phyloP scores from a whole-genome alignment of 2,888 invertebrate genomes.

The Hyalella azteca region DNA sequence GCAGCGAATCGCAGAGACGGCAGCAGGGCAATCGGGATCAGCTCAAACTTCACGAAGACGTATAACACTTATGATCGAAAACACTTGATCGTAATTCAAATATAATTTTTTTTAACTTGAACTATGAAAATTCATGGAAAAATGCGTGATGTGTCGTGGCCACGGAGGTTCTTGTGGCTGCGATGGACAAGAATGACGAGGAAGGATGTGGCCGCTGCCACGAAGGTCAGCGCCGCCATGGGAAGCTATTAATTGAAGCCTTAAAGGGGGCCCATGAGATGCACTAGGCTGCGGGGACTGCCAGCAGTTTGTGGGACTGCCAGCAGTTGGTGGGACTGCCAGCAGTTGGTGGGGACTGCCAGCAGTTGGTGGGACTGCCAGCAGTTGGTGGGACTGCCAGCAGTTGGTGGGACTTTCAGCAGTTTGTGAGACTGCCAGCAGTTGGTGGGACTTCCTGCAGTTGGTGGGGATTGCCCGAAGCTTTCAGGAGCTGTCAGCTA shows the following conservation, averaged over 20 bases:
- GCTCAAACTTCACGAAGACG: too few species aligned
- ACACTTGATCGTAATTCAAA: too few species aligned
- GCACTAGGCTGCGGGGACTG: background rate
- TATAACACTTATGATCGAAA: too few species aligned
- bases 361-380: background rate
- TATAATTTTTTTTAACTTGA: too few species aligned
- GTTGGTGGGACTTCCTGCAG: background rate
- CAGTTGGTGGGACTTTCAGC: background rate
- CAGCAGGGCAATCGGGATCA: too few species aligned
- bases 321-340: background rate
- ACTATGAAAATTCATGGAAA: too few species aligned
- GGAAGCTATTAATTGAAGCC: background rate
- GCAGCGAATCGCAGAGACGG: too few species aligned
- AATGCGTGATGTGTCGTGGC: too few species aligned
- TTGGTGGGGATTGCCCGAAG: background rate
- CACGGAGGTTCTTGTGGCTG: background rate
- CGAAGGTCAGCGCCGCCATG: background rate
- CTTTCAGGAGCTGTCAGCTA: too few species aligned
- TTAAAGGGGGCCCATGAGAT: background rate
- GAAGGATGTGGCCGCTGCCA: background rate
- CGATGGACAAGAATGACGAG: background rate
- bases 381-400: background rate
- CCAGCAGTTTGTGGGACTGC: background rate
- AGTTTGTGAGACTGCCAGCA: background rate
- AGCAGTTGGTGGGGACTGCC: background rate